Conservation (phyloP, 2,888 invertebrate genomes). For the Ceramica pisi region DNA sequence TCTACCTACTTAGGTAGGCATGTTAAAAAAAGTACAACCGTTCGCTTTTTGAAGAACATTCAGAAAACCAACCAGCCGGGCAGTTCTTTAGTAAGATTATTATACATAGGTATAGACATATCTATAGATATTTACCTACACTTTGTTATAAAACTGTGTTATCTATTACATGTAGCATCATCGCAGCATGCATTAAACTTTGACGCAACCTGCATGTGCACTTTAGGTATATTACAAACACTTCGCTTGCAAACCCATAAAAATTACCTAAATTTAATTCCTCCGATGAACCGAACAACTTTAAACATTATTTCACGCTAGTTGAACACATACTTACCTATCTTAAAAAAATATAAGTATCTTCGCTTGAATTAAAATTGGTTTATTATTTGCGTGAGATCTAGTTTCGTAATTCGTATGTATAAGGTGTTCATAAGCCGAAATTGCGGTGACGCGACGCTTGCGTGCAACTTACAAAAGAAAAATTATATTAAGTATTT, state of each 20-base stretch:
- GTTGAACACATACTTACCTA: constrained; percentile 19
- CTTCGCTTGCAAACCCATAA: background rate
- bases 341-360: constrained; percentile 11
- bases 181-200: too few relatives aligned
- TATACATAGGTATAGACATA: too few relatives aligned
- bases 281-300: constrained; percentile 2
- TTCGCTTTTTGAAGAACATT: background rate
- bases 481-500: constrained; percentile 34
- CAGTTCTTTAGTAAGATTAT: too few relatives aligned
- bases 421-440: background rate
- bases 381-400: constrained; percentile 28
- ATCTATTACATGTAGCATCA: too few relatives aligned
- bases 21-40: background rate
- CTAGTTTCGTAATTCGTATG: constrained; percentile 24
- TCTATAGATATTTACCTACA: too few relatives aligned
- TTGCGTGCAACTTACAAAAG: constrained; percentile 30
- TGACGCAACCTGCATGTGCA: too few relatives aligned
- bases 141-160: too few relatives aligned
- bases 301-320: constrained; percentile 4
- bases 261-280: background rate
- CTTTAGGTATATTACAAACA: background rate
- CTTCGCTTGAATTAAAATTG: constrained; percentile 18
- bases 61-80: background rate
- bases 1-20: background rate
- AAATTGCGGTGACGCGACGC: constrained; percentile 13